Percentiles rank a stretch among this genome's conserved stretches.
These are phyloP conservation scores for Eubasilissa splendida DNA, from an alignment of 2,888 invertebrate genomes.

Conservation along the genomic window DNA sequence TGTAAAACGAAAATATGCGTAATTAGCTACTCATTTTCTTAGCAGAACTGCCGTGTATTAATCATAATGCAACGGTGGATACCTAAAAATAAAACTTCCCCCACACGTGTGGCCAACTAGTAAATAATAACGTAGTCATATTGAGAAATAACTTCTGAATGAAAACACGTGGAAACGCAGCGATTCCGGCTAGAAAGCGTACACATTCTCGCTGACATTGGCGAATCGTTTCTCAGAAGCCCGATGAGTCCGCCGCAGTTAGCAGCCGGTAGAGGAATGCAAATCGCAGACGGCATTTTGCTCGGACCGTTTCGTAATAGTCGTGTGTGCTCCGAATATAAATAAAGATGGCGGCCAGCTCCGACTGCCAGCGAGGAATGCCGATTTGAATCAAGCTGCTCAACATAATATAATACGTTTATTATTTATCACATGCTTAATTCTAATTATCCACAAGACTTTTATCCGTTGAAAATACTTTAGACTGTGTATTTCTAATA, in stretches of 20 bases:
- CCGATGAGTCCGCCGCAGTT: conserved; percentile 22
- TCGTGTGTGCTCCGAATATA: conserved; percentile 41
- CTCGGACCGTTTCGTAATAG: conserved; percentile 43
- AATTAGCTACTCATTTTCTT: no score
- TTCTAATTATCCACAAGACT: no score
- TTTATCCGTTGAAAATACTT: no score
- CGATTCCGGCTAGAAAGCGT: conserved; percentile 14
- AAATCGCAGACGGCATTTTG: conserved; percentile 47
- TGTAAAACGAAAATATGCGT: no score
- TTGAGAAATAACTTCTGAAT: conserved; percentile 12
- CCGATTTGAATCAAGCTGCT: background rate
- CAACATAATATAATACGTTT: background rate
- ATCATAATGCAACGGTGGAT: no score
- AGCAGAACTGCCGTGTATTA: no score
- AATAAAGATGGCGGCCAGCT: conserved; percentile 39
- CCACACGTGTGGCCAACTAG: no score
- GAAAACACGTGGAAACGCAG: conserved; percentile 21
- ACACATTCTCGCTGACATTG: conserved; percentile 47
- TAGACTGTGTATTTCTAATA: no score
- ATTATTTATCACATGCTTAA: no score
- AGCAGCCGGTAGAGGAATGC: conserved; percentile 39
- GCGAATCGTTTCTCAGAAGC: conserved; percentile 49
- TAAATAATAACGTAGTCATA: background rate
- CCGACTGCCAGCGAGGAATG: conserved; percentile 9
- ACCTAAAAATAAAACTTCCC: no score